phyloP scores from a whole-genome alignment of 2,797 vertebrate genomes.

The Carduelis carduelis region DNA sequence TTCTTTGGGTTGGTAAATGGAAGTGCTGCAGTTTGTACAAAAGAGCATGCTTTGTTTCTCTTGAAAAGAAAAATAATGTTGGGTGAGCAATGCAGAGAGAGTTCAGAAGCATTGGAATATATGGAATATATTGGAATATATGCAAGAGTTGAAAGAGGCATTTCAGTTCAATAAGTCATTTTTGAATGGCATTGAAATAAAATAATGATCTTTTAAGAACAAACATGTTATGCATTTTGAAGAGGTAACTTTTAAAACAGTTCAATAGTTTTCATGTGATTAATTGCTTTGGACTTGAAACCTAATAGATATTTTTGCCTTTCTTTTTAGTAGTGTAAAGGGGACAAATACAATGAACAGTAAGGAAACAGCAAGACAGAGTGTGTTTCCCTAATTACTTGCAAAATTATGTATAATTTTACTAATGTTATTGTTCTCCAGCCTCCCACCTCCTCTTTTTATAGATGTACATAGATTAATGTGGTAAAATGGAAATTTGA shows the following conservation, averaged over 20 bases:
- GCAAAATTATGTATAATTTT: conserved; percentile 63
- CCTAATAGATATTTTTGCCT: conserved; percentile 67
- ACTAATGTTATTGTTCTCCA: conserved; percentile 42
- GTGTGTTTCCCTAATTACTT: conserved; percentile 53
- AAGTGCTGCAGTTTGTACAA: background rate
- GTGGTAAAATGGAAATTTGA: conserved; percentile 44
- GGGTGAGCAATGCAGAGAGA: background rate
- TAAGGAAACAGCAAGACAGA: conserved; percentile 43
- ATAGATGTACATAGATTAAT: conserved; percentile 47
- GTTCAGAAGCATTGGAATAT: conserved; percentile 7
- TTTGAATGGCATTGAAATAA: conserved; percentile 49
- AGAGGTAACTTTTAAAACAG: conserved; percentile 55
- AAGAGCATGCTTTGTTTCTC: background rate
- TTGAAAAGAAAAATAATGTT: background rate
- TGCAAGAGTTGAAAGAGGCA: conserved; percentile 8
- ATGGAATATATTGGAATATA: background rate
- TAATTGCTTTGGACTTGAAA: conserved; percentile 66
- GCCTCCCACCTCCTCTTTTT: conserved; percentile 8
- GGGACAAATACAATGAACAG: conserved; percentile 50
- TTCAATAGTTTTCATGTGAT: conserved; percentile 55
- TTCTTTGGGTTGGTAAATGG: background rate
- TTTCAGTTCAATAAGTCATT: conserved; percentile 46
- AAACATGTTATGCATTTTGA: conserved; percentile 51
- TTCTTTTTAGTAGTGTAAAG: conserved; percentile 66
- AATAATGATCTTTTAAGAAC: conserved; percentile 37